Evolutionary conservation across 2,113 vertebrate species (phyloP).

Genomic region (Austrofundulus limnaeus): DNA sequence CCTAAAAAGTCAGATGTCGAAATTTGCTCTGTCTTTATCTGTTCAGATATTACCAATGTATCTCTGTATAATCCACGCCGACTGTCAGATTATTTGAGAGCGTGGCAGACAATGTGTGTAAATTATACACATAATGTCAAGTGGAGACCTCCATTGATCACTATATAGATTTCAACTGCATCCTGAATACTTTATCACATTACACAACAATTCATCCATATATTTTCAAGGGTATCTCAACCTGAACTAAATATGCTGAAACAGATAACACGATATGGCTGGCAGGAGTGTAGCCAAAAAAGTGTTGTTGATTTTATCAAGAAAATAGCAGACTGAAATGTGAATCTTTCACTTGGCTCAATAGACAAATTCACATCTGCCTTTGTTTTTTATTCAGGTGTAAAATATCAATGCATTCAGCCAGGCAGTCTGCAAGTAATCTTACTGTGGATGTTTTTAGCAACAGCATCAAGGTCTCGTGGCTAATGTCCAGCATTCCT

Average conservation of each 20-base stretch:
- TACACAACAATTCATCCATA: background rate
- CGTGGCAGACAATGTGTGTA: too few species aligned
- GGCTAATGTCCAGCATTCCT: slow-evolving; percentile 58
- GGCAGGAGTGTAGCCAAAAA: background rate
- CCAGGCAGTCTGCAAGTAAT: slow-evolving; percentile 16
- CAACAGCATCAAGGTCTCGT: slow-evolving; percentile 64
- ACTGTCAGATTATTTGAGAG: too few species aligned
- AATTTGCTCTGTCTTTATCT: too few species aligned
- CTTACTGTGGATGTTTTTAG: slow-evolving; percentile 40
- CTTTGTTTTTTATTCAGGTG: slow-evolving; percentile 8
- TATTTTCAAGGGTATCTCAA: background rate
- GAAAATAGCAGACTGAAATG: background rate
- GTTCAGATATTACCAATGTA: too few species aligned
- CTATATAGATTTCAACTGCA: background rate
- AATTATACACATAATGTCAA: too few species aligned
- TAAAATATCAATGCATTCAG: slow-evolving; percentile 15
- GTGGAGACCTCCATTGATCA: too few species aligned
- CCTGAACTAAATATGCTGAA: background rate
- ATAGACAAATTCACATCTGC: slow-evolving; percentile 11
- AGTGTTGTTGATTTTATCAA: background rate
- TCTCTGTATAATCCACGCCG: too few species aligned
- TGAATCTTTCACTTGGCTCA: slow-evolving; percentile 3
- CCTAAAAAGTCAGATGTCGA: too few species aligned
- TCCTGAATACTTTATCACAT: background rate
- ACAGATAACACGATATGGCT: background rate